phyloP scores from a whole-genome alignment of 2,888 invertebrate species.

The Tipula helvola region DNA sequence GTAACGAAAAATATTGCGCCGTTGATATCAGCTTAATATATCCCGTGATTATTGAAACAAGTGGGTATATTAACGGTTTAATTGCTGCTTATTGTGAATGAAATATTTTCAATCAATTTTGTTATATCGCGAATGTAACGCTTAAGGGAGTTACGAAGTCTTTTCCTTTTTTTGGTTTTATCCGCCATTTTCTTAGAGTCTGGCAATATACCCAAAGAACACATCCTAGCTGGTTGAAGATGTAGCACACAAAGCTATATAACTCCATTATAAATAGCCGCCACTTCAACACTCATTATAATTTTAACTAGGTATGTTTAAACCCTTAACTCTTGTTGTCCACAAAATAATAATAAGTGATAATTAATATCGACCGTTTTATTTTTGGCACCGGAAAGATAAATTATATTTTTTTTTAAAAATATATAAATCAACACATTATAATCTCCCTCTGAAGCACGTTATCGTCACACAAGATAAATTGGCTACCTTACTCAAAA shows the following conservation, averaged over 20 bases:
- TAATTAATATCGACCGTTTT: too few species aligned
- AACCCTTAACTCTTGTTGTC: too few species aligned
- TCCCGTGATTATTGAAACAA: conserved; percentile 80
- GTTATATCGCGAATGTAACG: conserved; percentile 66
- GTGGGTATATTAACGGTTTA: conserved; percentile 78
- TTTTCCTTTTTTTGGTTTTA: conserved; percentile 70
- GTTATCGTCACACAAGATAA: too few species aligned
- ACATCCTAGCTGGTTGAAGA: conserved; percentile 60
- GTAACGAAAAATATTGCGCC: conserved; percentile 79
- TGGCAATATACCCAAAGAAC: conserved; percentile 48
- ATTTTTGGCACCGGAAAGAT: too few species aligned
- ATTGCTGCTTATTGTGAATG: conserved; percentile 42
- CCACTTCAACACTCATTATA: conserved; percentile 62
- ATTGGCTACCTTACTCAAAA: too few species aligned
- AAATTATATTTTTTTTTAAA: too few species aligned
- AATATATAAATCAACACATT: too few species aligned
- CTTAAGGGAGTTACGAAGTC: conserved; percentile 59
- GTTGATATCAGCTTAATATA: conserved; percentile 84
- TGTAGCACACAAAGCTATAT: conserved; percentile 77
- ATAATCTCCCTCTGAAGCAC: too few species aligned
- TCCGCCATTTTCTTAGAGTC: conserved; percentile 49
- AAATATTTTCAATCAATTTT: conserved; percentile 65
- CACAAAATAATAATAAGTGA: too few species aligned
- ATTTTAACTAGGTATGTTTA: too few species aligned
- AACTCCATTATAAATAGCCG: conserved; percentile 76